These are phyloP conservation scores for Amphiprion clarkii DNA, from an alignment of 2,797 vertebrate species.

Conservation along the genomic window DNA sequence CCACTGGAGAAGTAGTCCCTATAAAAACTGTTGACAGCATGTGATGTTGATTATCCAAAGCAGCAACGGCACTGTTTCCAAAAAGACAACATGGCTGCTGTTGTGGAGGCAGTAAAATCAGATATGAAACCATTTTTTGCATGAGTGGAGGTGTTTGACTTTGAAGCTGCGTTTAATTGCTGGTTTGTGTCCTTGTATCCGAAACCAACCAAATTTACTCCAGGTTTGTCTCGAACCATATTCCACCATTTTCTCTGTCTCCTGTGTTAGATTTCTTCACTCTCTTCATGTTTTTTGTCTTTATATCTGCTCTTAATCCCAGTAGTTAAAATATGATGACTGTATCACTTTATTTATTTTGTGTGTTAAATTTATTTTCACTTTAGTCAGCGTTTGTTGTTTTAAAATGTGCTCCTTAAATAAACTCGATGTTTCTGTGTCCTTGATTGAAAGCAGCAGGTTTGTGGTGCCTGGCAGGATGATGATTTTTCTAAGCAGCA, in stretches of 20 bases:
- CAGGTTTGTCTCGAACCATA: neutral
- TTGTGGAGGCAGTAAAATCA: neutral
- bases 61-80: neutral
- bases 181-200: neutral
- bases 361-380: neutral
- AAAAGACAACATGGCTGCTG: neutral
- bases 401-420: constrained; percentile 3
- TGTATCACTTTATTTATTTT: neutral
- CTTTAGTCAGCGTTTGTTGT: neutral
- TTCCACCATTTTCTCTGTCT: neutral
- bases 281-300: neutral
- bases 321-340: neutral
- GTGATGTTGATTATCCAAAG: constrained; percentile 8
- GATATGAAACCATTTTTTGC: neutral
- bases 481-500: neutral
- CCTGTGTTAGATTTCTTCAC: neutral
- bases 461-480: neutral
- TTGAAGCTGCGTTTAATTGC: neutral
- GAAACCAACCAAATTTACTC: constrained; percentile 10
- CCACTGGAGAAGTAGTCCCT: neutral
- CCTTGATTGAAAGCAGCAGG: constrained; percentile 1
- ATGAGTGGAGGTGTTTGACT: neutral
- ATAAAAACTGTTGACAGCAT: constrained; percentile 6
- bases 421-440: neutral
- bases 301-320: neutral